Conservation (phyloP, 1,140 invertebrate species). For the Papilio aristodemus region DNA sequence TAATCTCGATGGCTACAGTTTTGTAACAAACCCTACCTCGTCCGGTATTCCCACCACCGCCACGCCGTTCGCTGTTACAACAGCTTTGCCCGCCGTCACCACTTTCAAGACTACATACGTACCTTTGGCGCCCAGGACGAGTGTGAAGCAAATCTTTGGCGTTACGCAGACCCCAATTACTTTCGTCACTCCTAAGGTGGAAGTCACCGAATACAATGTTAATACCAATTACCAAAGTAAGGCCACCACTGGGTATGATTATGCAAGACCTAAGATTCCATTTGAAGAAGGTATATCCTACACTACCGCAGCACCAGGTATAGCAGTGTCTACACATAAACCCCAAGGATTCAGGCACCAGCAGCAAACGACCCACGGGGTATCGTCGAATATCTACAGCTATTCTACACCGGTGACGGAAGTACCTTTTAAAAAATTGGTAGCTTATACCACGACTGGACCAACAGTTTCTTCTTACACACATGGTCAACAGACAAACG, state of each 20-base stretch:
- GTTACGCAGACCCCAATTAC: constrained; percentile 69
- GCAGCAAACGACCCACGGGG: constrained; percentile 61
- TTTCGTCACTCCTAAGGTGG: constrained; percentile 56
- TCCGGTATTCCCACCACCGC: constrained; percentile 68
- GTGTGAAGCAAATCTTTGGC: constrained; percentile 71
- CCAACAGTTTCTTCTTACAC: constrained; percentile 50
- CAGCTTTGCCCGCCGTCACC: constrained; percentile 51
- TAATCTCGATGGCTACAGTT: constrained; percentile 59
- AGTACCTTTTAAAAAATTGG: constrained; percentile 72
- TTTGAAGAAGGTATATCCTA: constrained; percentile 69
- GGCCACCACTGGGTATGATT: constrained; percentile 67
- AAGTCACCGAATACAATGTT: constrained; percentile 55
- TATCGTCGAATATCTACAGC: constrained; percentile 51
- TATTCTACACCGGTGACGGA: constrained; percentile 69
- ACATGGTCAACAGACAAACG: constrained; percentile 62
- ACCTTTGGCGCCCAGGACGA: constrained; percentile 63
- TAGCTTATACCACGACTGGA: constrained; percentile 80
- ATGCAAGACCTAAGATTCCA: constrained; percentile 68
- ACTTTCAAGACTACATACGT: constrained; percentile 69
- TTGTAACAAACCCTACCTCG: constrained; percentile 64
- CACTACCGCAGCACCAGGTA: constrained; percentile 52
- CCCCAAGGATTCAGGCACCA: constrained; percentile 59
- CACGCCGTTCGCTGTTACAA: constrained; percentile 64
- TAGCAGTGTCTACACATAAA: constrained; percentile 58
- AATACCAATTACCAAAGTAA: constrained; percentile 52